Base-by-base conservation (phyloP, 2,888 invertebrate species). In the Leptarthrus brevirostris region DNA sequence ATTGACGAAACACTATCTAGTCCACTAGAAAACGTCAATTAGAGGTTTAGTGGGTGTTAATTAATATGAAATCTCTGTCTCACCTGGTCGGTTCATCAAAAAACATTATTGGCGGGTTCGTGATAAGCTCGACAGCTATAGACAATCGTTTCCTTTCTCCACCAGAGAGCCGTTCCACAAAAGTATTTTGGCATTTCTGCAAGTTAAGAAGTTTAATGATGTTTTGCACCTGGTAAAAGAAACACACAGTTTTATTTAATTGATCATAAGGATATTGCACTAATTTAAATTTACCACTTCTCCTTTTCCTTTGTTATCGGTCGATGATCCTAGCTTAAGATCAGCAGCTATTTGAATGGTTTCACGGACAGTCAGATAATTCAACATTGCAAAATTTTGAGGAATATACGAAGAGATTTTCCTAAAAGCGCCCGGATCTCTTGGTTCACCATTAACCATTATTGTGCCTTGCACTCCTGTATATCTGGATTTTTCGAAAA, bases 21-120 rank as follows among this genome's bases (percentile, higher is more conserved):
- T 24, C 94, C 94, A 82, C 93, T 93, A 34, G 6, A 16, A 44
- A 20, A 14, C 6, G 24, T 52, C 2, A 52, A 52, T 52, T 16
- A 26, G 24, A n/a, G n/a, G n/a, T 14, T 54, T 54, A 26, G 8
- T 10, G 2, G n/a, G 26, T 20, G 16, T 6, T n/a, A 3, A 26
- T 10, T 20, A n/a, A 40, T 8, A 5, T 16, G 2, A 47, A 34
- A 36, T 30, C 40, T 22, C 2, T n/a, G n/a, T 16, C 36, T 26
- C 86, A 94, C 94, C 93, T 94, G 40, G 95, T 96, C 8, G 97
- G 96, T 85, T 97, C 97, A 84, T 97, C 97, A 78, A 97, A 91
- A 84, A 97, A 95, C 92, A 97, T 94, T 56, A 97, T 89, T 1
- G 94, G 93, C 0, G 97, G 96, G 85, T 97, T 95, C 81, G 92